Evolutionary conservation across 30 jellyfish, hydroid and myxozoan genomes (phyloP).

Genomic region (Clytia hemisphaerica): DNA sequence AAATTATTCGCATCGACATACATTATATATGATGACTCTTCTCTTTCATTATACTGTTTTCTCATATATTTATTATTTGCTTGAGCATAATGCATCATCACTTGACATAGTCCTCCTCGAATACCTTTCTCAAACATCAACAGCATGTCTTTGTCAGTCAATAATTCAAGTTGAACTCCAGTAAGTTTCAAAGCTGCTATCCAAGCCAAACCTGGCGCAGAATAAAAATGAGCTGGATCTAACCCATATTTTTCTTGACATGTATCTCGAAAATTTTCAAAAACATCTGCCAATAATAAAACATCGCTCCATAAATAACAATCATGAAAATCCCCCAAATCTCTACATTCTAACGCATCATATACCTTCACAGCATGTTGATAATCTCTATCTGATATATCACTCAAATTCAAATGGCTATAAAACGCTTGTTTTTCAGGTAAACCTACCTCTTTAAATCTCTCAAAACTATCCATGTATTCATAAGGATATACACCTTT

Average conservation of each 20-base stretch:
- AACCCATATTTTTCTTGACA: constrained; percentile 14
- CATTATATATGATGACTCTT: constrained; percentile 29
- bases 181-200: constrained; percentile 10
- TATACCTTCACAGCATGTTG: neutral
- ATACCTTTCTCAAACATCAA: constrained; percentile 2
- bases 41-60: neutral
- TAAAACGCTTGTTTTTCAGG: too few relatives aligned
- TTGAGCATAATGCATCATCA: neutral
- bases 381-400: neutral
- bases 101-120: constrained; percentile 14
- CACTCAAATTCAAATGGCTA: too few relatives aligned
- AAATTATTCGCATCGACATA: constrained; percentile 61
- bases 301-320: neutral
- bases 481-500: too few relatives aligned
- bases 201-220: constrained; percentile 58
- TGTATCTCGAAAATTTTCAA: constrained; percentile 27
- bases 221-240: constrained; percentile 38
- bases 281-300: constrained; percentile 38
- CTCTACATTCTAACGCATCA: neutral
- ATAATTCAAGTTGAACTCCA: neutral
- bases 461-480: too few relatives aligned
- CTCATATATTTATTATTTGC: constrained; percentile 8
- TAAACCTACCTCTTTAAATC: too few relatives aligned
- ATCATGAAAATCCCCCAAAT: neutral
- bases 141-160: constrained; percentile 8